Percentiles rank a stretch among this genome's conserved stretches.
phyloP scores from a whole-genome alignment of 2,797 vertebrate genomes.

The Amphiprion clarkii region DNA sequence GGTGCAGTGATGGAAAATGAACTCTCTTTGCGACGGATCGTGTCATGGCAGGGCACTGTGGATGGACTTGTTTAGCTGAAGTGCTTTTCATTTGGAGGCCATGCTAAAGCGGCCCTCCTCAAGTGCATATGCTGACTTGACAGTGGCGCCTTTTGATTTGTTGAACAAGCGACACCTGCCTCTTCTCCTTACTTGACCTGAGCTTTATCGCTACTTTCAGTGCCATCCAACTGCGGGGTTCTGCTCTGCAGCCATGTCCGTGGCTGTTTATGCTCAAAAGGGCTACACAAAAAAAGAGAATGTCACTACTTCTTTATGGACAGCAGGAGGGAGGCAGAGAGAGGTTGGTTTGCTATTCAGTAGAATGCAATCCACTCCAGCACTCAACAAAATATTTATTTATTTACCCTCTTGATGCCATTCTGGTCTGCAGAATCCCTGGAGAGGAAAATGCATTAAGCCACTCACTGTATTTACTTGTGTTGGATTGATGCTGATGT shows the following conservation, averaged over 20 bases:
- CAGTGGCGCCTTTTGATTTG: conserved; percentile 65
- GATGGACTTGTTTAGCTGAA: conserved; percentile 54
- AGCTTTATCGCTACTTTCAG: conserved; percentile 37
- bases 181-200: conserved; percentile 36
- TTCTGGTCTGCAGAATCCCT: conserved; percentile 69
- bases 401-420: conserved; percentile 60
- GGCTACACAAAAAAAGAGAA: conserved; percentile 22
- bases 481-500: conserved; percentile 80
- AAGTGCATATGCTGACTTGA: conserved; percentile 63
- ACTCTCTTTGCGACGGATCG: conserved; percentile 42
- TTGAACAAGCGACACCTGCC: conserved; percentile 40
- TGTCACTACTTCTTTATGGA: conserved; percentile 44
- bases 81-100: conserved; percentile 62
- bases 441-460: conserved; percentile 82
- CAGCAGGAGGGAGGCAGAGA: conserved; percentile 27
- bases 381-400: conserved; percentile 50
- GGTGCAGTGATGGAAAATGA: conserved; percentile 43
- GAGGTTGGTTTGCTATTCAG: conserved; percentile 45
- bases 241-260: conserved; percentile 22
- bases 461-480: conserved; percentile 82
- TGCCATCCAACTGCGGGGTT: conserved; percentile 20
- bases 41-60: conserved; percentile 32
- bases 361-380: conserved; percentile 55
- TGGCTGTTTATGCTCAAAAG: conserved; percentile 35
- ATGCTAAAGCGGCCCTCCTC: conserved; percentile 60